A percentile compares a stretch with the other conserved stretches of the same genome.
Conservation (phyloP, 1,140 invertebrate species). For the Ceratina australensis region DNA sequence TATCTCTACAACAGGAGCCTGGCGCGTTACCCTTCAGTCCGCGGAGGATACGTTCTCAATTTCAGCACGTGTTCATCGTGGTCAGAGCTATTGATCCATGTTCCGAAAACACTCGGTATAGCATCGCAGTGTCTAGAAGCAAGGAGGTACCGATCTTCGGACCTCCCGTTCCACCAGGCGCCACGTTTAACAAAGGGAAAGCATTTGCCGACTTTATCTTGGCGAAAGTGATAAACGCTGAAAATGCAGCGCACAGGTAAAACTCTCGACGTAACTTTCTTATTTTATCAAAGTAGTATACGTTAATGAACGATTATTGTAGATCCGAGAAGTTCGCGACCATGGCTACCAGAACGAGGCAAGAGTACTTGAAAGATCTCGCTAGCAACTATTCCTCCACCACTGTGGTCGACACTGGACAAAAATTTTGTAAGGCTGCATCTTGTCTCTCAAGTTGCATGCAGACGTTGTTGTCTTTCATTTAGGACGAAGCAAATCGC, state of each 20-base stretch:
- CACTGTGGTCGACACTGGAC: constrained; percentile 90
- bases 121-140: constrained; percentile 94
- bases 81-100: constrained; percentile 94
- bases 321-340: constrained; percentile 97
- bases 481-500: too few species aligned
- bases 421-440: constrained; percentile 91
- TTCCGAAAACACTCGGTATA: constrained; percentile 93
- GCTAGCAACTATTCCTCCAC: constrained; percentile 91
- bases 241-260: constrained; percentile 94
- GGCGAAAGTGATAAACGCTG: constrained; percentile 98
- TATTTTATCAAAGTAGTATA: not conserved
- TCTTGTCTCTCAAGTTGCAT: not conserved
- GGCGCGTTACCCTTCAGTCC: constrained; percentile 96
- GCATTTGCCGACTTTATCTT: constrained; percentile 95
- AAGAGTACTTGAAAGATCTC: constrained; percentile 96
- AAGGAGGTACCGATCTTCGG: constrained; percentile 98
- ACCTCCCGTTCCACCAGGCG: constrained; percentile 92
- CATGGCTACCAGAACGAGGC: constrained; percentile 97
- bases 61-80: constrained; percentile 98
- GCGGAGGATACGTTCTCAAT: constrained; percentile 95
- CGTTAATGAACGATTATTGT: not conserved
- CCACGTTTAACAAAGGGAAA: constrained; percentile 92
- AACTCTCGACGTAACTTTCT: not conserved
- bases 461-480: too few species aligned
- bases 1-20: constrained; percentile 83